Base-by-base conservation (phyloP, 2,888 invertebrate genomes). In the Volucella inflata region DNA sequence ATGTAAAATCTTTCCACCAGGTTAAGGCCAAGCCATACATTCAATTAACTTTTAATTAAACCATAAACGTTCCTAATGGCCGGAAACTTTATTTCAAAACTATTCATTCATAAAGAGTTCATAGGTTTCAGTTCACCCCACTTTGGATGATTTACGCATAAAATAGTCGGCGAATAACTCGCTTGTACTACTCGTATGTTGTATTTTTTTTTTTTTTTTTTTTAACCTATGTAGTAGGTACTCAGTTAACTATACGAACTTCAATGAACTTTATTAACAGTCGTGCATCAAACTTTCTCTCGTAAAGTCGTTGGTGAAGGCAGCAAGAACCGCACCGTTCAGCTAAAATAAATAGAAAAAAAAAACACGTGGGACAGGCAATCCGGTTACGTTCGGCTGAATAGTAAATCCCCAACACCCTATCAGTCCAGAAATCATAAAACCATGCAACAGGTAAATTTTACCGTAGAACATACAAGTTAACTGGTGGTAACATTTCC, bases 241-340 rank as follows among this genome's bases (percentile, higher is more conserved):
- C 48, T 30, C 53, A 51, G 17, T 44, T 51, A 60, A 14, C 16
- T 60, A 30, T 30, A 68, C 68, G 62, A 80, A 57, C 65, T 71
- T 65, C 55, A 46, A 57, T 64, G 72, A 83, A 72, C 77, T 50
- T 72, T 30, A 30, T 82, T 55, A 77, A 72, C 72, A 78, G 67
- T 57, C 67, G 57, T 75, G 70, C 70, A 48, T 59, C 74, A 68
- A 78, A 83, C 83, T 83, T 83, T 83, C 83, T 83, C 83, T 83
- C 62, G 30, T 30, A 30, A n/a, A 59, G 53, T 74, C 78, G 17
- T 64, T 60, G 44, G 30, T 60, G 14, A 40, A 64, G 60, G 14
- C 59, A 53, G 14, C 6, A 55, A 82, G 40, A 50, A 50, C 65
- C 17, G n/a, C 76, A 70, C 14, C 50, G 50, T 50, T 40, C 3